Evolutionary conservation across 2,113 vertebrate genomes (phyloP).

Genomic region (Syrmaticus mikado): DNA sequence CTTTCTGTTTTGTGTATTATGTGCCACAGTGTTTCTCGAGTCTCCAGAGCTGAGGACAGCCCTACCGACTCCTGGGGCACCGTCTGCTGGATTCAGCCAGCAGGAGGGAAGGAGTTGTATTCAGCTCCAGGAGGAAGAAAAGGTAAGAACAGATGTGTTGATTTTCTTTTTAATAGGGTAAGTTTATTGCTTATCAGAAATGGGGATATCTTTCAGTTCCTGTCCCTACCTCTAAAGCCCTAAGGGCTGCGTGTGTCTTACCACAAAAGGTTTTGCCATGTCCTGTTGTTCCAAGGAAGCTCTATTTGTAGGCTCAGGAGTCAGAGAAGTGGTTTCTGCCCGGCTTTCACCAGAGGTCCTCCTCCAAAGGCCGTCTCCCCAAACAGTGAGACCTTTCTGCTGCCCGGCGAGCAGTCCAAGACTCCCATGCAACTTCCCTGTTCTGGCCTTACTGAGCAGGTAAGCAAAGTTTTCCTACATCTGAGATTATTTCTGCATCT

Average conservation of each 20-base stretch:
- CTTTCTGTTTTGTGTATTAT: too few species aligned
- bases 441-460: neutral
- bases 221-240: neutral
- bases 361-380: neutral
- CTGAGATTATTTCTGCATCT: neutral
- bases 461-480: neutral
- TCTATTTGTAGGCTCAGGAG: neutral
- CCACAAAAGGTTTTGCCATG: neutral
- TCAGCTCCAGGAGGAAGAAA: neutral
- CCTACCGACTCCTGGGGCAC: neutral
- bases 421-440: too few species aligned
- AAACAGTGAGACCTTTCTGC: too few species aligned
- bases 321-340: neutral
- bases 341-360: neutral
- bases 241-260: neutral
- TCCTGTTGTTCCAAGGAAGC: neutral
- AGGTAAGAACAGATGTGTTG: too few species aligned
- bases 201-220: neutral
- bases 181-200: neutral
- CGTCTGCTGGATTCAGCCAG: too few species aligned
- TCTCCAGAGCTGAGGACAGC: too few species aligned
- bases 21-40: too few species aligned
- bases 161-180: too few species aligned
- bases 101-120: too few species aligned
- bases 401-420: too few species aligned